Evolutionary conservation across 2,888 invertebrate species (phyloP).

Genomic region (Megalurothrips usitatus): DNA sequence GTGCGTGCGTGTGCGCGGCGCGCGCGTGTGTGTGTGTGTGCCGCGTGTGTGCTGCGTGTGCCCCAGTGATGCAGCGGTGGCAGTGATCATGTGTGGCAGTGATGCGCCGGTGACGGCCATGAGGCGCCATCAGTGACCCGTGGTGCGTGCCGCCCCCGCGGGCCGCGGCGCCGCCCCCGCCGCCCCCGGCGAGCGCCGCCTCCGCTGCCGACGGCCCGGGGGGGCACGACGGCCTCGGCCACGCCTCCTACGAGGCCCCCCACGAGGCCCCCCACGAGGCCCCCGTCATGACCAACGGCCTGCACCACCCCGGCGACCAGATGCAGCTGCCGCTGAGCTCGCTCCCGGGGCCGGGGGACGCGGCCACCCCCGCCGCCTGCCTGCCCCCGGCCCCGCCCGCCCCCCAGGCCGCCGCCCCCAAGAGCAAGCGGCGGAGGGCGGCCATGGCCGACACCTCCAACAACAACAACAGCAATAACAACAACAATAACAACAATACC

Average conservation of each 20-base stretch:
- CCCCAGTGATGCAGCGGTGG: not conserved
- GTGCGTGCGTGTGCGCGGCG: no score
- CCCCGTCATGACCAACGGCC: conserved; percentile 15
- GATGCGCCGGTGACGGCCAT: not conserved
- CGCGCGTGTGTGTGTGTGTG: not conserved
- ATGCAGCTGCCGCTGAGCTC: conserved; percentile 13
- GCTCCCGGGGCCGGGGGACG: not conserved
- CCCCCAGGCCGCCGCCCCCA: not conserved
- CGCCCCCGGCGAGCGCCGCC: not conserved
- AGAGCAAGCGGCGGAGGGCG: conserved; percentile 4
- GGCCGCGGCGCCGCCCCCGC: conserved; percentile 12
- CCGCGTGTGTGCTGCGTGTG: not conserved
- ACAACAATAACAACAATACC: conserved; percentile 36
- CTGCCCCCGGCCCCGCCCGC: not conserved
- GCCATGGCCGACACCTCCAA: conserved; percentile 17
- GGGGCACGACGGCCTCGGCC: not conserved
- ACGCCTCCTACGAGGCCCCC: not conserved
- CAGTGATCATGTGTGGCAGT: not conserved
- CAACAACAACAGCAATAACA: conserved; percentile 1
- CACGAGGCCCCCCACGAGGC: not conserved
- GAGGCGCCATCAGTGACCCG: not conserved
- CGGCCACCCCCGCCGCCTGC: conserved; percentile 9
- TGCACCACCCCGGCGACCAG: conserved; percentile 13
- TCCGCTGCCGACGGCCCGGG: not conserved
- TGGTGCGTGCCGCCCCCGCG: not conserved